These are phyloP conservation scores for Saimiri boliviensis DNA, from an alignment of 2,113 vertebrate species.

Conservation along the genomic window DNA sequence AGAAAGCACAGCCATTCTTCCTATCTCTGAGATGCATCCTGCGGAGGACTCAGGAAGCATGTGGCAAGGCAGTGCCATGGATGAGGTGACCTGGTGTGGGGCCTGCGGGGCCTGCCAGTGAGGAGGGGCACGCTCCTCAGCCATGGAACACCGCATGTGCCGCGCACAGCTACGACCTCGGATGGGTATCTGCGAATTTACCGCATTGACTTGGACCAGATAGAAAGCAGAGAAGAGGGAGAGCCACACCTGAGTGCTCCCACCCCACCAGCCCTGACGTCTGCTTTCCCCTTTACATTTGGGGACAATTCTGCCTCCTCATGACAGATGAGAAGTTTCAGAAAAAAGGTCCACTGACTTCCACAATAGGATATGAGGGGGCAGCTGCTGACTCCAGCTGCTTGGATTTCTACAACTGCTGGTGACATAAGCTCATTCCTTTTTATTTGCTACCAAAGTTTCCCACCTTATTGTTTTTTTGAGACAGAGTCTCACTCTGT, in stretches of 20 bases:
- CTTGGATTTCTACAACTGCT: not conserved
- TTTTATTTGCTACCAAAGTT: not conserved
- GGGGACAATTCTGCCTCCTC: too few species aligned
- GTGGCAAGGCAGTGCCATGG: rapidly evolving
- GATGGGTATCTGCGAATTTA: rapidly evolving
- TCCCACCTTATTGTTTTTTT: not conserved
- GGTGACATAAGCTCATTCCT: rapidly evolving
- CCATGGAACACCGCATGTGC: rapidly evolving
- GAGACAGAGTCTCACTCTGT: too few species aligned
- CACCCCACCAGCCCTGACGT: not conserved
- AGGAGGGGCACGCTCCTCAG: not conserved
- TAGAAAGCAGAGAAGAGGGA: not conserved
- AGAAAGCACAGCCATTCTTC: rapidly evolving
- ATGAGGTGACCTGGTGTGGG: rapidly evolving
- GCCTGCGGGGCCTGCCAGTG: not conserved
- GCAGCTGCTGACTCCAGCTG: rapidly evolving
- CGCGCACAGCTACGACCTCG: rapidly evolving
- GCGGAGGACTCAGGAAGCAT: rapidly evolving
- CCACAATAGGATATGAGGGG: rapidly evolving
- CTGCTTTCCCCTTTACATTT: rapidly evolving
- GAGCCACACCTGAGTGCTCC: not conserved
- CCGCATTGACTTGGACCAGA: not conserved
- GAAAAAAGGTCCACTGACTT: rapidly evolving
- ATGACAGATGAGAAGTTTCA: not conserved
- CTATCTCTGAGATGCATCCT: rapidly evolving